A percentile compares a stretch with the other conserved stretches of the same genome.
These are phyloP conservation scores for Tachycineta bicolor DNA, from an alignment of 2,113 vertebrate genomes.

Conservation along the genomic window DNA sequence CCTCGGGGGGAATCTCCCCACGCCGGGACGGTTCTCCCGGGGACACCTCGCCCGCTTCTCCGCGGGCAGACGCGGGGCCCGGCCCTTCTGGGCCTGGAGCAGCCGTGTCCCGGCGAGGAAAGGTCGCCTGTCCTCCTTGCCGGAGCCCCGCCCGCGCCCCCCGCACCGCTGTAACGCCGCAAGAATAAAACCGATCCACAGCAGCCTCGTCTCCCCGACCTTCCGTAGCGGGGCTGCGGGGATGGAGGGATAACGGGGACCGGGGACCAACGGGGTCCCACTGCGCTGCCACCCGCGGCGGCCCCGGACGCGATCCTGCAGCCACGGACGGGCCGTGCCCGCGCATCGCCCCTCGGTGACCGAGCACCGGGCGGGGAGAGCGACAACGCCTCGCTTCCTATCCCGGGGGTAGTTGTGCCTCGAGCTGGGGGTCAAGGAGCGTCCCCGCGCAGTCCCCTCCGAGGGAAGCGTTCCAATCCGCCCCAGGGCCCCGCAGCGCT, in stretches of 20 bases:
- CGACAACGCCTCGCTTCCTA: too few species aligned
- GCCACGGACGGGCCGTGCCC: background rate
- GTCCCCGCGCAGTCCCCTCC: background rate
- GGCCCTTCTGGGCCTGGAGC: background rate
- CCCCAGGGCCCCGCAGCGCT: background rate
- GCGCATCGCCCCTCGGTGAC: background rate
- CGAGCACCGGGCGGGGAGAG: background rate
- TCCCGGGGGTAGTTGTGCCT: background rate
- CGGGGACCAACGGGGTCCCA: background rate
- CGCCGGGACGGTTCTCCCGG: background rate
- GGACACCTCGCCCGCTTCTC: background rate
- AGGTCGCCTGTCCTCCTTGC: background rate
- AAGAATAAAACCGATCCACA: background rate
- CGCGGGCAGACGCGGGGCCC: background rate
- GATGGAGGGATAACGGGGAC: background rate
- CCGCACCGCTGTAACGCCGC: background rate
- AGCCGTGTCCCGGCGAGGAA: background rate
- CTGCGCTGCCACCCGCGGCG: too few species aligned
- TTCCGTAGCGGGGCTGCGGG: background rate
- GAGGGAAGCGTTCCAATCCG: background rate
- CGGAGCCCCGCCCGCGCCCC: background rate
- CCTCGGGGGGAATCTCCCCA: background rate
- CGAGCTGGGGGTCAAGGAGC: too few species aligned
- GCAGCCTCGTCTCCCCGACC: background rate
- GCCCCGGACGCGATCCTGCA: too few species aligned